These are phyloP conservation scores for Drosophila suzukii DNA, from an alignment of 1,140 invertebrate species.

Conservation along the genomic window DNA sequence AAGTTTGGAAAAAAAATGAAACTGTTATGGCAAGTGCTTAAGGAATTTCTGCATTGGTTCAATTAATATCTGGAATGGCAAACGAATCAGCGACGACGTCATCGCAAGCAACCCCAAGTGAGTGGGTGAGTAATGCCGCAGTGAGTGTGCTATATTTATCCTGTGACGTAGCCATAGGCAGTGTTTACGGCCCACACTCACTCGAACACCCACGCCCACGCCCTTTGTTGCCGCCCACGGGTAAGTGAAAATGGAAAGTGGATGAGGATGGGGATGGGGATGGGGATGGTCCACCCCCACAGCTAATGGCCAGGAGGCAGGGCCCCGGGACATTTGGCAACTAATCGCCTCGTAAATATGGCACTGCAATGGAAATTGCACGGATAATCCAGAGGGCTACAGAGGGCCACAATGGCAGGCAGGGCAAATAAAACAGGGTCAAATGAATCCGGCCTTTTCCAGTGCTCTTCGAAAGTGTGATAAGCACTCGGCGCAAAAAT, in stretches of 20 bases:
- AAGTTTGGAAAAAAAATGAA: conserved; percentile 27
- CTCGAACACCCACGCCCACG: conserved; percentile 9
- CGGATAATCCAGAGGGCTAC: conserved; percentile 17
- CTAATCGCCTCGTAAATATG: conserved; percentile 72
- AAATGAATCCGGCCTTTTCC: conserved; percentile 39
- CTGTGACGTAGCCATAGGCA: conserved; percentile 51
- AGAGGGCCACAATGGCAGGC: conserved; percentile 22
- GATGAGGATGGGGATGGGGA: neutral
- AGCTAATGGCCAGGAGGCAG: conserved; percentile 1
- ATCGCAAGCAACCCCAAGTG: conserved; percentile 30
- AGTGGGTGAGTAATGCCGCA: conserved; percentile 23
- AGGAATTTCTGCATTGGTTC: conserved; percentile 54
- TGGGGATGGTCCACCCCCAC: conserved; percentile 9
- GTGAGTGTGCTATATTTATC: conserved; percentile 49
- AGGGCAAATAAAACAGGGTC: conserved; percentile 56
- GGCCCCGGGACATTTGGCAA: conserved; percentile 23
- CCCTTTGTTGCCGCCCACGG: neutral
- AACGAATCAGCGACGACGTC: conserved; percentile 31
- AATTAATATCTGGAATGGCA: conserved; percentile 48
- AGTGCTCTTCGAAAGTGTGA: conserved; percentile 29
- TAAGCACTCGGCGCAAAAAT: conserved; percentile 28
- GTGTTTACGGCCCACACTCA: conserved; percentile 25
- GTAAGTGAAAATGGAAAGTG: conserved; percentile 45
- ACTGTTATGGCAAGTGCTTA: conserved; percentile 33
- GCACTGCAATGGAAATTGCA: conserved; percentile 56